Evolutionary conservation across 2,888 invertebrate genomes (phyloP).

Genomic region (Dione juno): DNA sequence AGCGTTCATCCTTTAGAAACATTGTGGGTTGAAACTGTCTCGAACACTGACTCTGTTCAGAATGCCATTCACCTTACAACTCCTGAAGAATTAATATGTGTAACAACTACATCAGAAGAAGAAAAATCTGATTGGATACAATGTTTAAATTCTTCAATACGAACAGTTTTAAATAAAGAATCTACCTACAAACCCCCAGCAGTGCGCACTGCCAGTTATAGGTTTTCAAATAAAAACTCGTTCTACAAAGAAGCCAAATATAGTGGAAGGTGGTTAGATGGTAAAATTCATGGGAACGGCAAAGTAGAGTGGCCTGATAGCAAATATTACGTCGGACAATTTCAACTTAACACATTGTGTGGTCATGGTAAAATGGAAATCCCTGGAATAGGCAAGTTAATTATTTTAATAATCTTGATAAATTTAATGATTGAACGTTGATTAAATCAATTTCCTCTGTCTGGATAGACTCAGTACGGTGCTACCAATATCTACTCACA

Average conservation of each 20-base stretch:
- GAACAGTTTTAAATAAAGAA: conserved; percentile 85
- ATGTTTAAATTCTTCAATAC: conserved; percentile 89
- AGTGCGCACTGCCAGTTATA: conserved; percentile 87
- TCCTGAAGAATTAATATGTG: conserved; percentile 90
- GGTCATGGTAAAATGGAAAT: conserved; percentile 89
- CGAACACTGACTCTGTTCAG: conserved; percentile 85
- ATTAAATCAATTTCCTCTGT: too few relatives aligned
- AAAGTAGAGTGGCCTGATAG: conserved; percentile 93
- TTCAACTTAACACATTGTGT: conserved; percentile 88
- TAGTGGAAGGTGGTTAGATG: conserved; percentile 91
- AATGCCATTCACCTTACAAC: conserved; percentile 88
- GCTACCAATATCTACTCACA: too few relatives aligned
- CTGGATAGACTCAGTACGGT: too few relatives aligned
- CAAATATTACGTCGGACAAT: conserved; percentile 90
- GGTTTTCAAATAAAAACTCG: conserved; percentile 87
- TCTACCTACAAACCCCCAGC: conserved; percentile 87
- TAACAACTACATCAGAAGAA: conserved; percentile 86
- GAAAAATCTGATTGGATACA: conserved; percentile 92
- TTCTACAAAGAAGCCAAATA: conserved; percentile 91
- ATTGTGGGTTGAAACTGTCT: conserved; percentile 90
- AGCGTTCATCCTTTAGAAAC: conserved; percentile 87
- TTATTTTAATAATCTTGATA: background rate
- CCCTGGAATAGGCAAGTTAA: conserved; percentile 81
- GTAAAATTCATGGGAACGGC: conserved; percentile 92
- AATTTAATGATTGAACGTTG: too few relatives aligned